Evolutionary conservation across 2,797 vertebrate genomes (phyloP).

Genomic region (Phoxinus dragarum): DNA sequence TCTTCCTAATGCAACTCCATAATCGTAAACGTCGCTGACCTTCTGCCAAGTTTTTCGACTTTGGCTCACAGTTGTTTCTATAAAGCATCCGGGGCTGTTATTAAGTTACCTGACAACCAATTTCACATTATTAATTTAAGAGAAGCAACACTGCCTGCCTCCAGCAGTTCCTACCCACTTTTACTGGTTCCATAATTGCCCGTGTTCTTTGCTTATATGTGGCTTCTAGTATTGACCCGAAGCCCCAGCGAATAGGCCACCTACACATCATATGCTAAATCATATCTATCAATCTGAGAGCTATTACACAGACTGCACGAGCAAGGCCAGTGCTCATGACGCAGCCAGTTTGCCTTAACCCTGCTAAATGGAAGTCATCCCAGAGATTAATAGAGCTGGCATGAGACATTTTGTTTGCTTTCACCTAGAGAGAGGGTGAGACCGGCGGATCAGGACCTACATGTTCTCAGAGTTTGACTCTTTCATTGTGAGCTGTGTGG

Average conservation of each 20-base stretch:
- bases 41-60: slow-evolving; percentile 79
- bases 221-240: slow-evolving; percentile 39
- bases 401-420: slow-evolving; percentile 47
- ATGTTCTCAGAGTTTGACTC: slow-evolving; percentile 17
- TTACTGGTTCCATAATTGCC: slow-evolving; percentile 24
- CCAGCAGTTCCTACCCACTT: slow-evolving; percentile 7
- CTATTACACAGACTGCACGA: slow-evolving; percentile 58
- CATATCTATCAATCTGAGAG: slow-evolving; percentile 66
- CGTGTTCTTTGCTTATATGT: slow-evolving; percentile 39
- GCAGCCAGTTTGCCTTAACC: slow-evolving; percentile 58
- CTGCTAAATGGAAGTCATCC: slow-evolving; percentile 47
- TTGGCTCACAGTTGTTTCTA: slow-evolving; percentile 78
- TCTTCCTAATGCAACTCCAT: slow-evolving; percentile 75
- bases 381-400: slow-evolving; percentile 48
- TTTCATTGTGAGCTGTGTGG: not conserved
- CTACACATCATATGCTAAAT: slow-evolving; percentile 66
- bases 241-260: slow-evolving; percentile 58
- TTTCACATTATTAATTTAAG: slow-evolving; percentile 77
- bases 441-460: slow-evolving; percentile 3
- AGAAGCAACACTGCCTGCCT: slow-evolving; percentile 55
- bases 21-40: slow-evolving; percentile 69
- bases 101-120: slow-evolving; percentile 80
- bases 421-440: slow-evolving; percentile 38
- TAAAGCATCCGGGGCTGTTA: slow-evolving; percentile 80
- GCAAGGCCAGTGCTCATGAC: slow-evolving; percentile 58